Evolutionary conservation across 2,888 invertebrate species (phyloP).

Genomic region (Agonopterix arenella): DNA sequence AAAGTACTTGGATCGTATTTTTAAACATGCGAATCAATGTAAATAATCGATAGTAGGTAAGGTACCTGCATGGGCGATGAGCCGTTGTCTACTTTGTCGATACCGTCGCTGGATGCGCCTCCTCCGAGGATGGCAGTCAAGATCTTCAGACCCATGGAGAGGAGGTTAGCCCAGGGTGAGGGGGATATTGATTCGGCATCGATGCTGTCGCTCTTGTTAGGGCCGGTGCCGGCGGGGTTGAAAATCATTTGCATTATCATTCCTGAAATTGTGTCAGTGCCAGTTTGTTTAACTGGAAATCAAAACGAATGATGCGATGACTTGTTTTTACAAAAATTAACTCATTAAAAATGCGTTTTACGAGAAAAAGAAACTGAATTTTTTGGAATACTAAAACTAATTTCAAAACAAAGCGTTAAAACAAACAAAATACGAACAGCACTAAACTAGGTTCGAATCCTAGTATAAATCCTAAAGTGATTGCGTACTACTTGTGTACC

Average conservation of each 20-base stretch:
- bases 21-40: slow-evolving; percentile 1
- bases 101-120: slow-evolving; percentile 85
- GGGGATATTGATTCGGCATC: slow-evolving; percentile 82
- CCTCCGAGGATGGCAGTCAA: slow-evolving; percentile 90
- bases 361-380: no score
- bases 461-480: not conserved
- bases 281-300: no score
- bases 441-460: slow-evolving; percentile 2
- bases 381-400: no score
- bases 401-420: not conserved
- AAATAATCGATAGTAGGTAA: not conserved
- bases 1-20: not conserved
- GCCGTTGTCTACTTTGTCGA: slow-evolving; percentile 94
- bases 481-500: not conserved
- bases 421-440: not conserved
- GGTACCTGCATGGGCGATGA: slow-evolving; percentile 92
- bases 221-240: slow-evolving; percentile 80
- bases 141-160: slow-evolving; percentile 91
- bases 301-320: not conserved
- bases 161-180: slow-evolving; percentile 92
- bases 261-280: slow-evolving; percentile 48
- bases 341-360: not conserved
- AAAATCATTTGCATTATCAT: slow-evolving; percentile 93
- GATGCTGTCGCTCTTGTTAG: slow-evolving; percentile 88
- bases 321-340: not conserved